Conservation (phyloP, 2,113 vertebrate species). For the Oxyruncus cristatus region DNA sequence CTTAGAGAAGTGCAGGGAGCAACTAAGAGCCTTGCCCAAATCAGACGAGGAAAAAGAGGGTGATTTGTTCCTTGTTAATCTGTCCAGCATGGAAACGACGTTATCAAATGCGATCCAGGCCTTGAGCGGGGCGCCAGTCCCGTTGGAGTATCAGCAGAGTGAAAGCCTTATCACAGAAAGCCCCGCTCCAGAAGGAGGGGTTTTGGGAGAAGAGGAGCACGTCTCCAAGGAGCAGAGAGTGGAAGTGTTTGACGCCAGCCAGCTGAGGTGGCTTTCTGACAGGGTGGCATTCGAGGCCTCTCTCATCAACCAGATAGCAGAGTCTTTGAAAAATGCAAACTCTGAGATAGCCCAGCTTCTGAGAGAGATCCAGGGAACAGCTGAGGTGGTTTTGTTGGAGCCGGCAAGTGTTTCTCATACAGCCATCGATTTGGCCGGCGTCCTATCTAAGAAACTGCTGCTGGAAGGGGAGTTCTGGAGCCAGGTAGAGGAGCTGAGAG, state of each 20-base stretch:
- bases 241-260: slow-evolving; percentile 60
- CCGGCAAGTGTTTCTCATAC: slow-evolving; percentile 46
- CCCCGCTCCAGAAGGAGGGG: neutral
- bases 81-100: slow-evolving; percentile 79
- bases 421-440: slow-evolving; percentile 72
- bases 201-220: neutral
- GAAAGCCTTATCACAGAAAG: neutral
- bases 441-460: slow-evolving; percentile 86
- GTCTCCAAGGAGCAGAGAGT: neutral
- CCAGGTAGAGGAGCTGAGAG: slow-evolving; percentile 80
- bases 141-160: slow-evolving; percentile 7
- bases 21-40: slow-evolving; percentile 76
- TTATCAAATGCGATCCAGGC: slow-evolving; percentile 77
- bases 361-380: slow-evolving; percentile 77
- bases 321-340: slow-evolving; percentile 81
- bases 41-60: slow-evolving; percentile 61
- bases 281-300: slow-evolving; percentile 86
- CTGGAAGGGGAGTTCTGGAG: slow-evolving; percentile 87
- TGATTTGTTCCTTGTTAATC: slow-evolving; percentile 63
- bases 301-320: slow-evolving; percentile 87
- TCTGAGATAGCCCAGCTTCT: slow-evolving; percentile 80
- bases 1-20: slow-evolving; percentile 84
- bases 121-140: slow-evolving; percentile 66
- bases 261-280: slow-evolving; percentile 80
- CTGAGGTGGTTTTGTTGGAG: slow-evolving; percentile 63